Percentiles rank a stretch among this genome's conserved stretches.
phyloP scores from a whole-genome alignment of 2,797 vertebrate genomes.

The Manis crassicaudata region DNA sequence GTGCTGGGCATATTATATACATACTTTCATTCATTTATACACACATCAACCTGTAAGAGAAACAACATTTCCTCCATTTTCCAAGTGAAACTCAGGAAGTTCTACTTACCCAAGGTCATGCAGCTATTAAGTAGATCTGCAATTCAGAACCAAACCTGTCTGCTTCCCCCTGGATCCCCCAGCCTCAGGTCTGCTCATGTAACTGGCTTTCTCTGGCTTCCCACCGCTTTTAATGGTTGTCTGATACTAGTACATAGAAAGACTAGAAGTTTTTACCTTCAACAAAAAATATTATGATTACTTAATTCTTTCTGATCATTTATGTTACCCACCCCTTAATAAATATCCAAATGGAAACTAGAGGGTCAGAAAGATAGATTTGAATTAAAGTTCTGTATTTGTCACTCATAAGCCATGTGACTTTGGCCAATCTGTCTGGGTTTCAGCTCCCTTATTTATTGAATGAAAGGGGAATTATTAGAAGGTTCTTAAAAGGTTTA shows the following conservation, averaged over 20 bases:
- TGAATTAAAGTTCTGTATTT: not conserved
- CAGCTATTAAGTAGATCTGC: not conserved
- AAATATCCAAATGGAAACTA: not conserved
- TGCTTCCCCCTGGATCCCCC: not conserved
- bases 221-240: not conserved
- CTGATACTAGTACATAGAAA: not conserved
- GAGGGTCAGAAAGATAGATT: not conserved
- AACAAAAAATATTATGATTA: not conserved
- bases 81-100: not conserved
- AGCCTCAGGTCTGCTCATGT: not conserved
- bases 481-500: slow-evolving; percentile 28
- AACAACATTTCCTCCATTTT: not conserved
- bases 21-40: not conserved
- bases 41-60: not conserved
- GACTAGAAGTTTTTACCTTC: not conserved
- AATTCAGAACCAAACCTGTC: not conserved
- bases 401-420: not conserved
- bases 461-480: not conserved
- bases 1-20: not conserved
- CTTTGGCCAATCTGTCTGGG: not conserved
- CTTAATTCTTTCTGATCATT: not conserved
- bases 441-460: not conserved
- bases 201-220: not conserved
- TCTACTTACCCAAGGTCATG: not conserved
- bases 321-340: not conserved